phyloP scores from a whole-genome alignment of 1,140 invertebrate genomes.

The Drosophila pseudoobscura region DNA sequence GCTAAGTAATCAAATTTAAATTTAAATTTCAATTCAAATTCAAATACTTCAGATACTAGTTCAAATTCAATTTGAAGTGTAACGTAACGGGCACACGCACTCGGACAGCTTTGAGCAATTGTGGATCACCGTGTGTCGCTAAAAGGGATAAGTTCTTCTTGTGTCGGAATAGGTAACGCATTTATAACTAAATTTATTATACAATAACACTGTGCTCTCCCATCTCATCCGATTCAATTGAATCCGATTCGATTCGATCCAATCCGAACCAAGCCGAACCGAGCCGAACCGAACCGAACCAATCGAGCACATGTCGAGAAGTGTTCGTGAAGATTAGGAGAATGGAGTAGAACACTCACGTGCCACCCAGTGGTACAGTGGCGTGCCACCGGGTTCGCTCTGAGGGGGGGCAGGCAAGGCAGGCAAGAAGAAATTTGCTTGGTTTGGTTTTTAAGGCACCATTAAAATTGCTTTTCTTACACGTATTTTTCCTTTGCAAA shows the following conservation, averaged over 20 bases:
- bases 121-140: conserved; percentile 53
- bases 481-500: conserved; percentile 83
- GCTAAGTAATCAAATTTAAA: conserved; percentile 68
- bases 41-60: neutral
- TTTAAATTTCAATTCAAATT: conserved; percentile 4
- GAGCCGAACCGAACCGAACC: neutral
- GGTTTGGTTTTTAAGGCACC: conserved; percentile 83
- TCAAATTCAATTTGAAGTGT: conserved; percentile 31
- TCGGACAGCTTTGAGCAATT: conserved; percentile 72
- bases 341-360: conserved; percentile 68
- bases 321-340: conserved; percentile 26
- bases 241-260: conserved; percentile 2
- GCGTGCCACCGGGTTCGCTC: conserved; percentile 39
- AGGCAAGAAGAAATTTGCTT: conserved; percentile 75
- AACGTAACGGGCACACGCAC: conserved; percentile 72
- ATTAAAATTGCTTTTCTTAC: conserved; percentile 84
- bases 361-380: conserved; percentile 30
- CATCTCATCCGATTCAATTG: too few species aligned
- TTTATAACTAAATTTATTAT: conserved; percentile 26
- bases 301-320: conserved; percentile 15
- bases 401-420: conserved; percentile 51
- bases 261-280: conserved; percentile 1
- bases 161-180: conserved; percentile 62
- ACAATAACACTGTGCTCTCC: conserved; percentile 3
- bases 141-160: conserved; percentile 74